A percentile compares a stretch with the other conserved stretches of the same genome.
These are phyloP conservation scores for Passer montanus DNA, from an alignment of 2,113 vertebrate species.

Conservation along the genomic window DNA sequence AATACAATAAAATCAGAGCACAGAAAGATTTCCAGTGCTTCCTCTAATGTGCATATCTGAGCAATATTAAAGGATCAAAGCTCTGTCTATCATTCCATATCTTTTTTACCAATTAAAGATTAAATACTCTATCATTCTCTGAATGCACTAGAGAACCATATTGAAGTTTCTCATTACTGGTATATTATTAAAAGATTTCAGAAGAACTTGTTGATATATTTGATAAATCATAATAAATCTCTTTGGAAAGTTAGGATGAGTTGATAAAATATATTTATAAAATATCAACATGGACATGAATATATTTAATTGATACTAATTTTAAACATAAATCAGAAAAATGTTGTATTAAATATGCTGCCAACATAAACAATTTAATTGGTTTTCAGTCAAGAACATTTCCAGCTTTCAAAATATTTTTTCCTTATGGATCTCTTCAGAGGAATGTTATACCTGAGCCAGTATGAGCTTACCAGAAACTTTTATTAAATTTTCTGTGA, in stretches of 20 bases:
- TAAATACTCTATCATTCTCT: not conserved
- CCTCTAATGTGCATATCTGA: not conserved
- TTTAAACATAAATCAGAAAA: not conserved
- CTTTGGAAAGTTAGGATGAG: not conserved
- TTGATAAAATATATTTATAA: not conserved
- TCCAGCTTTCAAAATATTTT: not conserved
- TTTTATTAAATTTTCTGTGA: not conserved
- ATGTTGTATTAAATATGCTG: not conserved
- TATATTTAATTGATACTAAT: not conserved
- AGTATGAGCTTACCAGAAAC: not conserved
- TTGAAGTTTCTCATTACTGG: not conserved
- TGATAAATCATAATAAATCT: not conserved
- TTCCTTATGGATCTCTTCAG: not conserved
- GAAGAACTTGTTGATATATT: slow-evolving; percentile 1
- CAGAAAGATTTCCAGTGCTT: not conserved
- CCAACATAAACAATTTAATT: not conserved
- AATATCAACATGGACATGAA: not conserved
- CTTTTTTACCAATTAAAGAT: slow-evolving; percentile 40
- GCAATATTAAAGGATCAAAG: slow-evolving; percentile 30
- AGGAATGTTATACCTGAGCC: not conserved
- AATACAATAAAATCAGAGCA: slow-evolving; percentile 16
- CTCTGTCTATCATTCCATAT: not conserved
- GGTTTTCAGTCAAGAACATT: not conserved
- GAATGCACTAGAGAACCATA: not conserved
- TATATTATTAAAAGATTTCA: slow-evolving; percentile 13